A percentile compares a stretch with the other conserved stretches of the same genome.
These are phyloP conservation scores for Petrolisthes manimaculis DNA, from an alignment of 2,888 invertebrate genomes.

Conservation along the genomic window DNA sequence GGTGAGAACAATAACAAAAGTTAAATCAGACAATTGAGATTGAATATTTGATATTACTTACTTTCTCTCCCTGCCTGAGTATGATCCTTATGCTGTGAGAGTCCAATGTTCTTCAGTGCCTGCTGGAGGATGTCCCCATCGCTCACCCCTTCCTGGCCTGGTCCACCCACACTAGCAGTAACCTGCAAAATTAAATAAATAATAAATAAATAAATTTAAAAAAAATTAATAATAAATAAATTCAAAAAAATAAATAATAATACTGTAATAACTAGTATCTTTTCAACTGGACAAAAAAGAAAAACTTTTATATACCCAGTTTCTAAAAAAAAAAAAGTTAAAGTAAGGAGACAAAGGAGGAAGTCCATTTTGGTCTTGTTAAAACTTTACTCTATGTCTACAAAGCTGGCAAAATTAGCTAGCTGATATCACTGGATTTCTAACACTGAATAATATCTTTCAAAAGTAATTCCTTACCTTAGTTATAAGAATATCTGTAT, in stretches of 20 bases:
- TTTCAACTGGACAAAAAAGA: too few relatives aligned
- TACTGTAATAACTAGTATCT: not conserved
- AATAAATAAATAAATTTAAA: not conserved
- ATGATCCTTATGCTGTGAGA: conserved; percentile 66
- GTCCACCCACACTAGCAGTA: not conserved
- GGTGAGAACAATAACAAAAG: not conserved
- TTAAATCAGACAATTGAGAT: not conserved
- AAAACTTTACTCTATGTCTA: too few relatives aligned
- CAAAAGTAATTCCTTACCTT: too few relatives aligned
- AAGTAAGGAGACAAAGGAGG: too few relatives aligned
- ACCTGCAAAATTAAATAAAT: not conserved
- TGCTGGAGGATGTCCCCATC: conserved; percentile 73
- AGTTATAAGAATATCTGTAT: too few relatives aligned
- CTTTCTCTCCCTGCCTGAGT: conserved; percentile 24
- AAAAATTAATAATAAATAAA: not conserved
- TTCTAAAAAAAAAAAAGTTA: too few relatives aligned
- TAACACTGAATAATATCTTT: too few relatives aligned
- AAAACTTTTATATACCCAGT: too few relatives aligned
- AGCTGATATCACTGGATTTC: too few relatives aligned
- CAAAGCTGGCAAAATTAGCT: too few relatives aligned
- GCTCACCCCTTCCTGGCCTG: conserved; percentile 42
- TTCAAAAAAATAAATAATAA: not conserved
- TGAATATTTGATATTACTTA: not conserved
- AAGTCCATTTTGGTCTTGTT: too few relatives aligned
- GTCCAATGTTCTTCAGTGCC: conserved; percentile 73